Evolutionary conservation across 2,888 invertebrate species (phyloP).

Genomic region (Rhorus exstirpatorius): DNA sequence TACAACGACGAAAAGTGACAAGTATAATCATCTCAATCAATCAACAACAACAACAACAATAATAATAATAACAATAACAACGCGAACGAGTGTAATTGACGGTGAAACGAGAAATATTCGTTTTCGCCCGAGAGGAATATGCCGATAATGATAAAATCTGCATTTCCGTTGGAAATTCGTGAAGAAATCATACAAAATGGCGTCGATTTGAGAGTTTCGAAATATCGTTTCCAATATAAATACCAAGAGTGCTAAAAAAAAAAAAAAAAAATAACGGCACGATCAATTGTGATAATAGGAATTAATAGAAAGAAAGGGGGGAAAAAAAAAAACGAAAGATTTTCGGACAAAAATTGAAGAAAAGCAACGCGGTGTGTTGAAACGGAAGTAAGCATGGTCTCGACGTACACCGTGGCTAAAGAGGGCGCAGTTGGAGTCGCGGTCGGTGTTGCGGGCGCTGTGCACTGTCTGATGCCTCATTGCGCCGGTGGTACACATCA

Average conservation of each 20-base stretch:
- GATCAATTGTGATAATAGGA: not conserved
- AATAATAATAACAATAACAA: too few species aligned
- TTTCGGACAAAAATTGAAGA: too few species aligned
- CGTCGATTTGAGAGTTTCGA: conserved; percentile 7
- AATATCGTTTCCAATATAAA: not conserved
- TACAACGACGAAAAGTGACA: too few species aligned
- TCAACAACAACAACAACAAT: too few species aligned
- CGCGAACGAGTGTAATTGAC: too few species aligned
- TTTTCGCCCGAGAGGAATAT: too few species aligned
- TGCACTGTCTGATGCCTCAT: conserved; percentile 77
- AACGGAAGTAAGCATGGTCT: conserved; percentile 78
- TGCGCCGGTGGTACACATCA: conserved; percentile 79
- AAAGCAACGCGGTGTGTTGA: too few species aligned
- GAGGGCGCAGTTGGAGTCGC: conserved; percentile 83
- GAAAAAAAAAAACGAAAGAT: conserved; percentile 13
- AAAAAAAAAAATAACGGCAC: not conserved
- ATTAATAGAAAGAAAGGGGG: not conserved
- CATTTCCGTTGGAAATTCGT: too few species aligned
- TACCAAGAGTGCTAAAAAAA: not conserved
- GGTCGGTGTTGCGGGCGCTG: conserved; percentile 81
- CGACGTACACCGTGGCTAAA: conserved; percentile 83
- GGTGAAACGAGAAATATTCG: too few species aligned
- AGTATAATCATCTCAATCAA: too few species aligned
- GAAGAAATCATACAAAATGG: conserved; percentile 32
- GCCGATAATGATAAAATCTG: too few species aligned